phyloP scores from a whole-genome alignment of 2,888 invertebrate species.

The Crossocerus cetratus region DNA sequence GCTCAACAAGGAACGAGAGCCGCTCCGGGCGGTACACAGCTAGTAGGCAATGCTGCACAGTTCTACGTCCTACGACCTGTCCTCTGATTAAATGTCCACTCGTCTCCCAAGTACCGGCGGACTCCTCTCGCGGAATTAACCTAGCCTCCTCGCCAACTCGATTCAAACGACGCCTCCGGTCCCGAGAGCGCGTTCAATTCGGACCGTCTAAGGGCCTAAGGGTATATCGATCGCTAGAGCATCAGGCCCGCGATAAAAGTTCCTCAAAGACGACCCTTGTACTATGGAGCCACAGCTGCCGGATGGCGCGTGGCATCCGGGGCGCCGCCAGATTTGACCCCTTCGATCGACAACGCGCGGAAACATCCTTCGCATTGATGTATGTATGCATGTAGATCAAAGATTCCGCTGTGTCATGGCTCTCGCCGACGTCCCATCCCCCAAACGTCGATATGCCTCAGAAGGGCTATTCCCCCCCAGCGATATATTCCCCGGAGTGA shows the following conservation, averaged over 20 bases:
- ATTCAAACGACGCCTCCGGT: too few relatives aligned
- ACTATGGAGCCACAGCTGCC: conserved; percentile 37
- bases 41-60: too few relatives aligned
- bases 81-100: conserved; percentile 56
- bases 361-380: neutral
- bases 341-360: conserved; percentile 3
- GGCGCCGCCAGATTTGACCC: conserved; percentile 41
- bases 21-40: too few relatives aligned
- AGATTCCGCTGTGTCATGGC: neutral
- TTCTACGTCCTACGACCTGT: conserved; percentile 45
- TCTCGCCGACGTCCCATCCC: too few relatives aligned
- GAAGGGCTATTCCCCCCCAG: too few relatives aligned
- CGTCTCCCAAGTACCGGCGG: conserved; percentile 25
- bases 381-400: neutral
- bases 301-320: conserved; percentile 33
- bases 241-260: conserved; percentile 35
- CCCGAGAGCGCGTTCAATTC: neutral
- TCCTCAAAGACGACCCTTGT: conserved; percentile 45
- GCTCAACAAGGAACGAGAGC: conserved; percentile 27
- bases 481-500: too few relatives aligned
- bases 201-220: conserved; percentile 6
- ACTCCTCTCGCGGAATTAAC: too few relatives aligned
- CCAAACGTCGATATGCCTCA: too few relatives aligned
- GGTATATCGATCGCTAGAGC: conserved; percentile 14
- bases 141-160: too few relatives aligned